Percentiles rank a stretch among this genome's conserved stretches.
These are phyloP conservation scores for Nesoenas mayeri DNA, from an alignment of 2,113 vertebrate genomes.

Conservation along the genomic window DNA sequence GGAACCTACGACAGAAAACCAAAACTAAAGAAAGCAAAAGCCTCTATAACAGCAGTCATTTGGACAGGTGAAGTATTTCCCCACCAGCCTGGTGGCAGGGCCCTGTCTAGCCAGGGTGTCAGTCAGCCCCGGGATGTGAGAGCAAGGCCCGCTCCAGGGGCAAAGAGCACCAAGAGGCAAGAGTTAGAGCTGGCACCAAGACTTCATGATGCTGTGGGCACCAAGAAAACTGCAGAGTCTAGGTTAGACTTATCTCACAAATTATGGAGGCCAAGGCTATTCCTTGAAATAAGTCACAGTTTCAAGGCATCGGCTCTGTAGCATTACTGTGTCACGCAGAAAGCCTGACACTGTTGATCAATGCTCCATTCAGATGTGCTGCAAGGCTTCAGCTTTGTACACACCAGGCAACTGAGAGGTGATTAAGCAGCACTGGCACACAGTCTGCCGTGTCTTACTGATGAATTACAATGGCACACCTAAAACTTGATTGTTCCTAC, in stretches of 20 bases:
- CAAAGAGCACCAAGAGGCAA: not conserved
- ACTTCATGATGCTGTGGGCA: not conserved
- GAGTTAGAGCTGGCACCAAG: not conserved
- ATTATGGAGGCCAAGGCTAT: not conserved
- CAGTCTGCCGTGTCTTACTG: not conserved
- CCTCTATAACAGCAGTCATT: not conserved
- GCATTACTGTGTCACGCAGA: not conserved
- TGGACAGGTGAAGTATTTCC: not conserved
- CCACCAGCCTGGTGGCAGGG: not conserved
- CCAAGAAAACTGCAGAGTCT: not conserved
- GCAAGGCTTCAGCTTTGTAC: not conserved
- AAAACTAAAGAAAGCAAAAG: not conserved
- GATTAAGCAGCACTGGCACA: not conserved
- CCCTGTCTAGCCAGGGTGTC: rapidly evolving
- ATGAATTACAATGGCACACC: not conserved
- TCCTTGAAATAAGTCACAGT: not conserved
- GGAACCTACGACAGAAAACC: not conserved
- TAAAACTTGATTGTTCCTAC: not conserved
- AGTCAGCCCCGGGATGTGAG: not conserved
- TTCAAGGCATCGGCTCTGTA: not conserved
- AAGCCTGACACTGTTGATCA: not conserved
- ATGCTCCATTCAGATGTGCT: not conserved
- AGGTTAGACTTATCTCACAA: rapidly evolving
- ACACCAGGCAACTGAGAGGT: not conserved
- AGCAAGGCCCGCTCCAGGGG: not conserved